Base-by-base conservation (phyloP, 1,140 invertebrate genomes). In the Anastrepha obliqua region DNA sequence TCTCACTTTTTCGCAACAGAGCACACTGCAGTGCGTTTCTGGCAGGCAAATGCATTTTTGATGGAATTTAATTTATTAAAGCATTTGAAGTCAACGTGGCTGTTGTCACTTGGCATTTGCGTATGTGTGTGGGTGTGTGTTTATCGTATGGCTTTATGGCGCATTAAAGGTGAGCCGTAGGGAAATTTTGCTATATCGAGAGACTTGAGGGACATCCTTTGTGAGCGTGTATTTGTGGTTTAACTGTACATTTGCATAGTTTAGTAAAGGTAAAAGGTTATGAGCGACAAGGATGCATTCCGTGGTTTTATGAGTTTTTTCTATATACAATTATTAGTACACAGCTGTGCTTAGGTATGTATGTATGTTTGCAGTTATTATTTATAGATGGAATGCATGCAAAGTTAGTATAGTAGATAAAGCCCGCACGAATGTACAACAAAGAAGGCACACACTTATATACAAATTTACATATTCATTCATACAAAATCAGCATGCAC, bases 341-440 rank as follows among this genome's bases (percentile, higher is more conserved):
- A 29, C 29, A 29, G 29, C 29, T 62, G 60, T 62, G 17, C 15
- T 62, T 29, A 29, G 29, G 29, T 29, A 29, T 55, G 51, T 62
- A 9, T 9, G 60, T 62, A 62, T 81, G 47, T 51, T 51, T 42
- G 47, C 47, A 74, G 51, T 81, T 17, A 81, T 2, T 55, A 55
- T 51, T 20, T 55, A 81, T 51, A 55, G 47, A 9, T 58, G 74
- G 51, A 47, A 11, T 58, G 20, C 74, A 81, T 13, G 74, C 47
- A 29, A 55, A 81, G 47, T 81, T 81, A 81, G 74, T 81, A 81
- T 44, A 81, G 47, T 47, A 81, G 15, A 81, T 81, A 81, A 29
- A 81, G 55, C 7, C 20, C 51, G 11, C 47, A 81, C n/a, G 17
- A 44, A 55, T 55, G n/a, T n/a, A 20, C 20, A 51, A 58, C n/a